Base-by-base conservation (phyloP, 2,888 invertebrate species). In the Parascotia fuliginaria region DNA sequence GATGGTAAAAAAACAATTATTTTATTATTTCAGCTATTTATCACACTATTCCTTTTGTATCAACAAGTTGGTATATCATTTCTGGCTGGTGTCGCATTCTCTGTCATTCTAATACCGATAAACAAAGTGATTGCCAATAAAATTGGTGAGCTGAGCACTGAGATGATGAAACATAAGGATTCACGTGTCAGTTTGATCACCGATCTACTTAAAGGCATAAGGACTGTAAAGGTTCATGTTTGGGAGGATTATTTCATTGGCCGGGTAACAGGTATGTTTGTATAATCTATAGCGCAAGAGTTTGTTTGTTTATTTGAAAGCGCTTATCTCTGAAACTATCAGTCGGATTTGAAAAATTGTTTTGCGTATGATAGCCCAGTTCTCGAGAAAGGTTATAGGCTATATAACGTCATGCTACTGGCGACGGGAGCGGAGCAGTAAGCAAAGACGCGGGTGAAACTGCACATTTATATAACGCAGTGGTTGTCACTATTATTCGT, bases 161-260 rank as follows among this genome's bases (percentile, higher is more conserved):
- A 96, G 73, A 93, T 99, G 92, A 99, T 99, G 98, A 90, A 92
- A 24, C 95, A 95, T 65, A 99, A 99, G 87, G 99, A 99, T 87
- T 92, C 94, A 14, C 94, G 99, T 65, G 96, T 99, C 12, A 96
- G 96, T 78, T 88, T 97, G 28, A 96, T 98, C 77, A 95, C 96
- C 39, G 99, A 99, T 89, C 93, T 97, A 55, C 91, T 99, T 50
- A 93, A 94, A 63, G 98, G 98, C 12, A 98, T 99, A 45, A 95
- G 96, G 64, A 96, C 96, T 6, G 95, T 99, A 22, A 99, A 99
- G 86, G 93, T 97, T 50, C 96, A 98, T 79, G 96, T 97, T 11
- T 99, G 98, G 98, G 99, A 99, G 85, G 94, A 95, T 51, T 95
- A 96, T 80, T 98, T 99, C 76, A 94, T 95, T 36, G 83, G 93